phyloP scores from a whole-genome alignment of 2,888 invertebrate genomes.

The Eustalomyia histrio region DNA sequence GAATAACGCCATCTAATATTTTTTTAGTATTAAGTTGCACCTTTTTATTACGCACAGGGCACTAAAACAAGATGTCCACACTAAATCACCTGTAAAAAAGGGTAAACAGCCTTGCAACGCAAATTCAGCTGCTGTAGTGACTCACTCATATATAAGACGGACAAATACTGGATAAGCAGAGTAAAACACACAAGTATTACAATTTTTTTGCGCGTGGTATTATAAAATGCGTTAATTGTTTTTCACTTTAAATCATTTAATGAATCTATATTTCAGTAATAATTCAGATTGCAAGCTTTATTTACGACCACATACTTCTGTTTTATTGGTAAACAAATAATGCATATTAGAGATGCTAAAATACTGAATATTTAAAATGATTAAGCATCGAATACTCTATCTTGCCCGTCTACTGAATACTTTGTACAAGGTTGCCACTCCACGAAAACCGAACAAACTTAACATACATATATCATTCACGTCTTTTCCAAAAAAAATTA shows the following conservation, averaged over 20 bases:
- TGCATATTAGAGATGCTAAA: not conserved
- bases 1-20: not conserved
- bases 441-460: too few species aligned
- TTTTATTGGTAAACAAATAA: constrained; percentile 1
- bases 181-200: not conserved
- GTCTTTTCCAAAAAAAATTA: too few species aligned
- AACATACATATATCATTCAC: too few species aligned
- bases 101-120: not conserved
- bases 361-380: too few species aligned
- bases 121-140: not conserved
- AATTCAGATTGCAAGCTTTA: not conserved
- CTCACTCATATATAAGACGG: not conserved
- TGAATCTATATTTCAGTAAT: not conserved
- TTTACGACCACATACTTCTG: not conserved
- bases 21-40: not conserved
- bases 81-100: not conserved
- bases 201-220: not conserved
- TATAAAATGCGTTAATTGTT: not conserved
- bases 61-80: not conserved
- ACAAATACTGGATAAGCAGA: not conserved
- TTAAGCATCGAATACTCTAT: too few species aligned
- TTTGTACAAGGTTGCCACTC: too few species aligned
- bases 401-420: too few species aligned
- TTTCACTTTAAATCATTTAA: not conserved
- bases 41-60: not conserved